A percentile compares a stretch with the other conserved stretches of the same genome.
phyloP scores from a whole-genome alignment of 2,797 vertebrate species.

The Myripristis murdjan region DNA sequence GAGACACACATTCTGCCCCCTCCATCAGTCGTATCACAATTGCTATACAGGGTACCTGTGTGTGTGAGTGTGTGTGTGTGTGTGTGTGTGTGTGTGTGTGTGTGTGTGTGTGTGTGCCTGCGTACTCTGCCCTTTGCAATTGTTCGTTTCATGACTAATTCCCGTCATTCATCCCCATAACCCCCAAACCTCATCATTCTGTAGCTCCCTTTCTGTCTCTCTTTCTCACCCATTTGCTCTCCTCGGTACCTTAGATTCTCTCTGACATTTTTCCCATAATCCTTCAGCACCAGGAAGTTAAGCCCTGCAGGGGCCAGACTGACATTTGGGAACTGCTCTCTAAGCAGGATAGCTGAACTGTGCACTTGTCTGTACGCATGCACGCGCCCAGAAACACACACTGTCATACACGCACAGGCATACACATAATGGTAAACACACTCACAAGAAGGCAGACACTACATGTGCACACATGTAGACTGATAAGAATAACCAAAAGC shows the following conservation, averaged over 20 bases:
- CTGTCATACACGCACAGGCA: background rate
- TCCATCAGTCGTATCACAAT: slow-evolving; percentile 47
- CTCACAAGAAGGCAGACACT: too few relatives aligned
- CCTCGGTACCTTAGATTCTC: slow-evolving; percentile 70
- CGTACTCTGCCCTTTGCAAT: slow-evolving; percentile 61
- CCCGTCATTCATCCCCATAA: slow-evolving; percentile 64
- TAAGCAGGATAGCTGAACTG: slow-evolving; percentile 72
- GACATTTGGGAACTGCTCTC: slow-evolving; percentile 83
- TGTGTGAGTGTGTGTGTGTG: too few relatives aligned
- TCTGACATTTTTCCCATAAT: slow-evolving; percentile 86
- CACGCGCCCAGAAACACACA: slow-evolving; percentile 15
- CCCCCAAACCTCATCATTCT: slow-evolving; percentile 54
- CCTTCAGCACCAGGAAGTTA: slow-evolving; percentile 81
- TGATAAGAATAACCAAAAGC: too few relatives aligned
- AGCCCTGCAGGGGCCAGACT: slow-evolving; percentile 77
- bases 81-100: too few relatives aligned
- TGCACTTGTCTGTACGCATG: slow-evolving; percentile 43
- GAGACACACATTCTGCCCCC: too few relatives aligned
- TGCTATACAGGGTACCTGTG: slow-evolving; percentile 47
- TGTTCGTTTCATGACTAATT: slow-evolving; percentile 67
- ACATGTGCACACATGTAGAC: too few relatives aligned
- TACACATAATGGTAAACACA: too few relatives aligned
- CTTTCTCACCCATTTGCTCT: slow-evolving; percentile 66
- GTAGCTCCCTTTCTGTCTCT: slow-evolving; percentile 19
- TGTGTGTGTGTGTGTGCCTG: slow-evolving; percentile 29